These are phyloP conservation scores for Glossosoma conforme DNA, from an alignment of 1,140 invertebrate genomes.

Conservation along the genomic window DNA sequence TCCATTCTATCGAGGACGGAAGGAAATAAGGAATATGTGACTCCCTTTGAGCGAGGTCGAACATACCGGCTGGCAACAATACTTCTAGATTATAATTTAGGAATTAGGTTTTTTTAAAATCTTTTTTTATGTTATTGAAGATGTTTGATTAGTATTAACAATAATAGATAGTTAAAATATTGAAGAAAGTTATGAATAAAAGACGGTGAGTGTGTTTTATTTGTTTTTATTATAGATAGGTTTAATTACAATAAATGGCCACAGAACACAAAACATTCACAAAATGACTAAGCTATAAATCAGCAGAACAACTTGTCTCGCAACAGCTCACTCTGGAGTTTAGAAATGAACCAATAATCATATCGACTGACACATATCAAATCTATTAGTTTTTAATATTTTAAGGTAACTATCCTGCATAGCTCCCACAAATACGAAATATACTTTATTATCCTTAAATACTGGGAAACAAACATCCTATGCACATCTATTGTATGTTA, in stretches of 20 bases:
- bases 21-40: too few species aligned
- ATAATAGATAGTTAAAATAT: too few species aligned
- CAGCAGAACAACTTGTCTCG: conserved; percentile 23
- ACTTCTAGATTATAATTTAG: too few species aligned
- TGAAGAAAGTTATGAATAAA: conserved; percentile 3
- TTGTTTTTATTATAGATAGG: conserved; percentile 31
- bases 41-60: too few species aligned
- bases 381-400: conserved; percentile 29
- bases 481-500: conserved; percentile 31
- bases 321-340: conserved; percentile 11
- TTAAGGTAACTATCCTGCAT: conserved; percentile 23
- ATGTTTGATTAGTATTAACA: too few species aligned
- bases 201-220: conserved; percentile 21
- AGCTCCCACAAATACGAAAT: conserved; percentile 29
- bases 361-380: conserved; percentile 31
- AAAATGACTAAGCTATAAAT: conserved; percentile 32
- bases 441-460: conserved; percentile 27
- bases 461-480: conserved; percentile 30
- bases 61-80: too few species aligned
- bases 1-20: too few species aligned
- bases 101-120: too few species aligned
- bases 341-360: conserved; percentile 21
- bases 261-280: conserved; percentile 33
- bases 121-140: too few species aligned
- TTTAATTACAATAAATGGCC: conserved; percentile 33